phyloP scores from a whole-genome alignment of 92 coral and sea anemone genomes.

The Muricea muricata region DNA sequence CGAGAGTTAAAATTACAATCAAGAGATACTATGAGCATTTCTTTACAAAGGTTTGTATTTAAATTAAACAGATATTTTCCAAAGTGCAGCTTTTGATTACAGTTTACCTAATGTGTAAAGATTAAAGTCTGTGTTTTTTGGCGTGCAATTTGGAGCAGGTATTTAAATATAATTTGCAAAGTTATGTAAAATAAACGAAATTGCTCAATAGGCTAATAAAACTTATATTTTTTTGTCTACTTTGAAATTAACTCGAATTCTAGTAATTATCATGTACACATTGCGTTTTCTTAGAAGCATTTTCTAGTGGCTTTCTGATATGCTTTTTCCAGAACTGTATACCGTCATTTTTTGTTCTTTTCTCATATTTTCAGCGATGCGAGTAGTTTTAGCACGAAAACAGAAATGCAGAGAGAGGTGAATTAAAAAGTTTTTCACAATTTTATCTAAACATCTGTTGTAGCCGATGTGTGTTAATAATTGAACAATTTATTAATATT shows the following conservation, averaged over 20 bases:
- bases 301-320: neutral
- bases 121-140: neutral
- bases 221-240: too few relatives aligned
- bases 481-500: neutral
- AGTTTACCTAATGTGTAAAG: neutral
- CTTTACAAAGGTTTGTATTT: neutral
- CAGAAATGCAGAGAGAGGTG: slow-evolving; percentile 25
- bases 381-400: slow-evolving; percentile 13
- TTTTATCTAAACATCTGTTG: neutral
- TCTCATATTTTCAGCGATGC: neutral
- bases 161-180: too few relatives aligned
- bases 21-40: slow-evolving; percentile 17
- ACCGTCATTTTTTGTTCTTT: neutral
- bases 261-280: too few relatives aligned
- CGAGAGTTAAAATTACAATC: slow-evolving; percentile 62
- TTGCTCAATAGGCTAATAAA: too few relatives aligned
- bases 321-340: neutral
- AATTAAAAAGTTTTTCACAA: neutral
- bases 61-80: neutral
- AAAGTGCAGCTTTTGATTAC: neutral
- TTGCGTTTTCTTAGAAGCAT: neutral
- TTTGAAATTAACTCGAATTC: too few relatives aligned
- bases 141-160: neutral
- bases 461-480: neutral
- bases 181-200: too few relatives aligned